A percentile compares a stretch with the other conserved stretches of the same genome.
These are phyloP conservation scores for Dipus sagitta DNA, from an alignment of 2,797 vertebrate species.

Conservation along the genomic window DNA sequence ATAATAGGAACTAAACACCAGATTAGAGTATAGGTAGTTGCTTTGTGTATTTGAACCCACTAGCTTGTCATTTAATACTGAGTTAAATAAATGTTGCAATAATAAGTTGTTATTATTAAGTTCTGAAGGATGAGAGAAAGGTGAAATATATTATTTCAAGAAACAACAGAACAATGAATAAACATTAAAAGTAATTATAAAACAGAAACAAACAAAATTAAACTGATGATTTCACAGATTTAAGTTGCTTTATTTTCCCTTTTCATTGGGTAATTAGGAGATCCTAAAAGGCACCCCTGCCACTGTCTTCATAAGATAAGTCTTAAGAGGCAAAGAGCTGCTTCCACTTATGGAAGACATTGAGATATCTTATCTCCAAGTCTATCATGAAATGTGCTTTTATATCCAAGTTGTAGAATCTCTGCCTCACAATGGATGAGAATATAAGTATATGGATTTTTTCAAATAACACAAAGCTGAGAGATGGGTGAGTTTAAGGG, in stretches of 20 bases:
- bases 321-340: conserved; percentile 15
- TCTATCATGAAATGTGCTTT: conserved; percentile 11
- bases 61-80: not conserved
- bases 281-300: too few species aligned
- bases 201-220: not conserved
- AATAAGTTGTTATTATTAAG: not conserved
- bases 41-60: not conserved
- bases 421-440: conserved; percentile 27
- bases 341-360: not conserved
- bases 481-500: not conserved
- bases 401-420: conserved; percentile 7
- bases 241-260: not conserved
- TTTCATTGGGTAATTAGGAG: not conserved
- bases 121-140: not conserved
- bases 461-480: conserved; percentile 35
- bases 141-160: not conserved
- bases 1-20: not conserved
- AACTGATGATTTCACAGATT: not conserved
- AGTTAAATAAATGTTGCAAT: not conserved
- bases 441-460: conserved; percentile 3
- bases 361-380: conserved; percentile 23
- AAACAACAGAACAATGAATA: not conserved
- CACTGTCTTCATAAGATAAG: not conserved
- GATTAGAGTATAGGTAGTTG: not conserved
- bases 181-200: not conserved